A percentile compares a stretch with the other conserved stretches of the same genome.
phyloP scores from a whole-genome alignment of 2,888 invertebrate genomes.

The Rambutsinella grinnellia region DNA sequence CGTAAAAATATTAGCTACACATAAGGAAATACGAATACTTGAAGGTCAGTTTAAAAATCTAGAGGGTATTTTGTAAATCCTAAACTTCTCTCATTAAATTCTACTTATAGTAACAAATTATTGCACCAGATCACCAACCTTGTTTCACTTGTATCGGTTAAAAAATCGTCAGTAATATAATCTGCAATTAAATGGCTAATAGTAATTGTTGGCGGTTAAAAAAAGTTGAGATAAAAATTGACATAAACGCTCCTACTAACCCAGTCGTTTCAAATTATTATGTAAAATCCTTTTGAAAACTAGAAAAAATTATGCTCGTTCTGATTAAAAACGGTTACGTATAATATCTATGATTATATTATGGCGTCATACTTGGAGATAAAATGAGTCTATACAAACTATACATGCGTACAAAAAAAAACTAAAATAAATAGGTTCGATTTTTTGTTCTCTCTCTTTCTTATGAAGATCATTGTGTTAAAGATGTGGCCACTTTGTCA shows the following conservation, averaged over 20 bases:
- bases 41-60: too few species aligned
- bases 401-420: neutral
- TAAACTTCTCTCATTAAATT: neutral
- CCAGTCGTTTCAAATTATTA: too few species aligned
- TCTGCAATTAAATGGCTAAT: too few species aligned
- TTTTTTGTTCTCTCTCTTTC: too few species aligned
- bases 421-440: constrained; percentile 4
- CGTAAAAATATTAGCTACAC: too few species aligned
- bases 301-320: neutral
- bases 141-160: too few species aligned
- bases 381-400: neutral
- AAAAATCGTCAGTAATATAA: too few species aligned
- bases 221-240: too few species aligned
- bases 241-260: too few species aligned
- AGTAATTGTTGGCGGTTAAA: too few species aligned
- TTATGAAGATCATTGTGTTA: constrained; percentile 20
- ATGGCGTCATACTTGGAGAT: neutral
- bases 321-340: neutral
- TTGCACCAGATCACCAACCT: constrained; percentile 67
- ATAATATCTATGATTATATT: neutral
- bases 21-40: neutral
- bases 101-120: constrained; percentile 53
- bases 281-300: too few species aligned
- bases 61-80: neutral
- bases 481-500: constrained; percentile 7